Evolutionary conservation across 1,140 invertebrate species (phyloP).

Genomic region (Cotesia vestalis): DNA sequence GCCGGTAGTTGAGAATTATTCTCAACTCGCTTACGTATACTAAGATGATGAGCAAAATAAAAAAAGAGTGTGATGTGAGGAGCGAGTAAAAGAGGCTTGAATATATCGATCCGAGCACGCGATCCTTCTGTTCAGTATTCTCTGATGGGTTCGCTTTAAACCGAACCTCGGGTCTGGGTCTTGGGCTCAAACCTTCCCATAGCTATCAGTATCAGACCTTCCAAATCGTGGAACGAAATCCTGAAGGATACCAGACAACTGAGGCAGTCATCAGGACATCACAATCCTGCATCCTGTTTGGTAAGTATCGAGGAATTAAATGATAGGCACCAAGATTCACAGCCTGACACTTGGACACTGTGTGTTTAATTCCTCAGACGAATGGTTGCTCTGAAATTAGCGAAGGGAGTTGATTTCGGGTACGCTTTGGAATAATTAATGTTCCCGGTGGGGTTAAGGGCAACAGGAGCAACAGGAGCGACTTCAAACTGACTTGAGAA

Average conservation of each 20-base stretch:
- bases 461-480: conserved; percentile 31
- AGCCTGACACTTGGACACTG: conserved; percentile 22
- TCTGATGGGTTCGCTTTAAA: not conserved
- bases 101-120: conserved; percentile 29
- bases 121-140: not conserved
- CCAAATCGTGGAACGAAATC: not conserved
- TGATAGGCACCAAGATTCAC: too few relatives aligned
- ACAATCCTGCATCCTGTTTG: too few relatives aligned
- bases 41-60: not conserved
- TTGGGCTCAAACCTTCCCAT: too few relatives aligned
- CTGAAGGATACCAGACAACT: too few relatives aligned
- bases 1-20: conserved; percentile 39
- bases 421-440: conserved; percentile 13
- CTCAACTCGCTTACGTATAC: not conserved
- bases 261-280: too few relatives aligned
- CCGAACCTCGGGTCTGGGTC: not conserved
- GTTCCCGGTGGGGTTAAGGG: conserved; percentile 24
- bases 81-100: not conserved
- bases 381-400: conserved; percentile 12
- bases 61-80: conserved; percentile 5
- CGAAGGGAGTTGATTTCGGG: not conserved
- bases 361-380: conserved; percentile 24
- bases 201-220: not conserved
- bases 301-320: too few relatives aligned
- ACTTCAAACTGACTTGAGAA: not conserved